Base-by-base conservation (phyloP, 2,888 invertebrate genomes). In the Zootermopsis nevadensis region DNA sequence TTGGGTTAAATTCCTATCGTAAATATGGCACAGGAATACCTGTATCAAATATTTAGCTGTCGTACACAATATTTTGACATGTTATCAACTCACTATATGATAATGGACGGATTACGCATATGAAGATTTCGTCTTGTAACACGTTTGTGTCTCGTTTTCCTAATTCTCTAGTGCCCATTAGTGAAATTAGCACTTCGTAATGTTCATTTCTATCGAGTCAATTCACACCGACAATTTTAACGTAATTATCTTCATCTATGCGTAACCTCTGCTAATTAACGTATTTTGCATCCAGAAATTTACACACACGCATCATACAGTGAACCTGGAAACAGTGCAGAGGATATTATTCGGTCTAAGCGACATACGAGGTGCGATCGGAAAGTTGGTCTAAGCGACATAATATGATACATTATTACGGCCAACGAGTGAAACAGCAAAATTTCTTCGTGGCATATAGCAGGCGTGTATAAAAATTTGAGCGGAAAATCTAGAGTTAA, bases 161-260 rank as follows among this genome's bases (percentile, higher is more conserved):
- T 67, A 30, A 67, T 27, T 7, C 27, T 1, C 67, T 67, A 15
- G 67, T 30, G 67, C 24, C 31, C 67, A 67, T 67, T 67, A 67
- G 67, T 19, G 30, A 67, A 67, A 67, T 67, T 67, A 67, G 30
- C 27, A 19, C 27, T 67, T 67, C 67, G 30, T 67, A 67, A 67
- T 67, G 30, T 31, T 67, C 27, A 67, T 31, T 67, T 27, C 67
- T 31, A 67, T 67, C 67, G 31, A 31, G 30, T 30, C 67, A 67
- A 67, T 31, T 19, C 30, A 67, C 67, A n/a, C 30, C 30, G 67
- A 67, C 67, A 67, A 27, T 67, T 67, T 67, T 31, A 67, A 67
- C 30, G 67, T 67, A 67, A 67, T 67, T 67, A 67, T 30, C 19
- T 67, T 7, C 24, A 55, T 19, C 55, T n/a, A 22, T 19, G 24